Conservation (phyloP, 2,113 vertebrate genomes). For the Psittacara wagleri region DNA sequence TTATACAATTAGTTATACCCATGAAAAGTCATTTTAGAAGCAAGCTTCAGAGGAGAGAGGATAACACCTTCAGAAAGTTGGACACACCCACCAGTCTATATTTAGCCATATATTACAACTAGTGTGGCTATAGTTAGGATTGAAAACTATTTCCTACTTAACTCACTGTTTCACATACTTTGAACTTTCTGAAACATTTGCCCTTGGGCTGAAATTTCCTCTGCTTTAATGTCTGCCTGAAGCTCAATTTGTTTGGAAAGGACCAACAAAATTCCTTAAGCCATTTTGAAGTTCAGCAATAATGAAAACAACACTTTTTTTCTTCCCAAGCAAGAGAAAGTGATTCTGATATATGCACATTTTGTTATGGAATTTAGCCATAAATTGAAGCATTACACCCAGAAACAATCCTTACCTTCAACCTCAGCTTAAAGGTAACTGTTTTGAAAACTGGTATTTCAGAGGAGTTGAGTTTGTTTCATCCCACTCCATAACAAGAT, state of each 20-base stretch:
- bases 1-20: not conserved
- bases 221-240: slow-evolving; percentile 59
- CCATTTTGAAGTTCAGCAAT: slow-evolving; percentile 50
- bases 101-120: slow-evolving; percentile 44
- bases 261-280: slow-evolving; percentile 44
- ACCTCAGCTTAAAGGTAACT: not conserved
- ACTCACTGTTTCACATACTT: slow-evolving; percentile 42
- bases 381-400: not conserved
- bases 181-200: slow-evolving; percentile 54
- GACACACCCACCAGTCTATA: slow-evolving; percentile 19
- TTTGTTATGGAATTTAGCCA: not conserved
- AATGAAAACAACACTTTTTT: slow-evolving; percentile 51
- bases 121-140: slow-evolving; percentile 36
- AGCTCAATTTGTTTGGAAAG: slow-evolving; percentile 48
- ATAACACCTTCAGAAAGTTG: not conserved
- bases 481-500: slow-evolving; percentile 28
- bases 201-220: slow-evolving; percentile 65
- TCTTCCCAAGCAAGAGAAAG: not conserved
- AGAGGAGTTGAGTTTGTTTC: slow-evolving; percentile 15
- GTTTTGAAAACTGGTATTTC: slow-evolving; percentile 12
- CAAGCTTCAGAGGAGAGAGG: slow-evolving; percentile 3
- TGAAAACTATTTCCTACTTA: slow-evolving; percentile 58
- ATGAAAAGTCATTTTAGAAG: slow-evolving; percentile 40
- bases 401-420: slow-evolving; percentile 3
- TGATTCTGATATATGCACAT: slow-evolving; percentile 25